Conservation (phyloP, 2,113 vertebrate genomes). For the Tretioscincus oriximinensis region DNA sequence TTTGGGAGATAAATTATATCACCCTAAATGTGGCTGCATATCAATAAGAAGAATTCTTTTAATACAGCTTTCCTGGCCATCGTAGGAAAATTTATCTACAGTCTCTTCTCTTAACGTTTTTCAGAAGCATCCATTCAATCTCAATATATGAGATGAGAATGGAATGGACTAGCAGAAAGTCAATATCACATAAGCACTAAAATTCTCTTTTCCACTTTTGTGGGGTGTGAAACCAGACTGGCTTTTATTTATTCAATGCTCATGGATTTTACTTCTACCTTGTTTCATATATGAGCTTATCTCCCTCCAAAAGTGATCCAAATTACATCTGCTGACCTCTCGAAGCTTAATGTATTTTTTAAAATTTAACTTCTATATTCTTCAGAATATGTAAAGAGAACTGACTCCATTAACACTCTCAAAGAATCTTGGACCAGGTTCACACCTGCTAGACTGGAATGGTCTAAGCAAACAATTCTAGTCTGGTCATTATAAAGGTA, state of each 20-base stretch:
- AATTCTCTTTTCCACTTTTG: background rate
- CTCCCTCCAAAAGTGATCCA: background rate
- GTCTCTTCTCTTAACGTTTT: background rate
- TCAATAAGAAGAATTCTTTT: background rate
- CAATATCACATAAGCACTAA: background rate
- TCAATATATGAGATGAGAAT: background rate
- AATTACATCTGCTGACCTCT: background rate
- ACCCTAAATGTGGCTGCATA: background rate
- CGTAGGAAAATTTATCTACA: background rate
- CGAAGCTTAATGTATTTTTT: background rate
- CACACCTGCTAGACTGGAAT: too few relatives aligned
- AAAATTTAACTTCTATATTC: background rate
- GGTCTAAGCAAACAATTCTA: too few relatives aligned
- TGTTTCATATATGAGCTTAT: background rate
- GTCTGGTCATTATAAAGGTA: too few relatives aligned
- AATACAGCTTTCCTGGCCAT: background rate
- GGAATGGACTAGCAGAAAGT: background rate
- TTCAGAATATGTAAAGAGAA: background rate
- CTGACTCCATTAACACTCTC: background rate
- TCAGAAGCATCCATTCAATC: background rate
- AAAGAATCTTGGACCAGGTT: background rate
- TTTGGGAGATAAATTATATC: background rate
- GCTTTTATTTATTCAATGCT: background rate
- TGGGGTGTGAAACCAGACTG: background rate
- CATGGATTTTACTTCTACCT: background rate